Base-by-base conservation (phyloP, 1,140 invertebrate species). In the Aphelinus atriplicis region DNA sequence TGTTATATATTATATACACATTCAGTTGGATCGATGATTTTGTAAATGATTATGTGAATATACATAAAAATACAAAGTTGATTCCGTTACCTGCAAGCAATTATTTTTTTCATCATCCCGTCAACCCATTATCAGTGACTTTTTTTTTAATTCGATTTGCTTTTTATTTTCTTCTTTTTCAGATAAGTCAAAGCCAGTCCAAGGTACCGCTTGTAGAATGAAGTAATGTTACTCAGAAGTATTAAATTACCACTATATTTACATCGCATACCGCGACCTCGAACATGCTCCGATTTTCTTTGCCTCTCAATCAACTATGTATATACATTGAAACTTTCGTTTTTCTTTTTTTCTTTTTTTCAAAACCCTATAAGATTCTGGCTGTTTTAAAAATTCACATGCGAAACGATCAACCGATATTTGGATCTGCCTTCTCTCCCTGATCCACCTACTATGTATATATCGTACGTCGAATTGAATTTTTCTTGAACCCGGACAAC, bases 131-230 rank as follows among this genome's bases (percentile, higher is more conserved):
- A 53, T 53, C 4, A 53, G 9, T 53, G 51, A 4, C 4, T 50
- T 56, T n/a, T 55, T 65, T 74, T 74, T 68, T 55, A 68, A 50
- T 68, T 68, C 51, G 4, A 53, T 53, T 68, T 64, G 55, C 60
- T 42, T 65, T 69, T 71, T 58, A 51, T 73, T 70, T 58, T 71
- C 63, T 71, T 75, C 42, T 75, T 75, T 75, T 75, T 75, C 73
- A 75, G 68, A 75, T 46, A 26, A 26, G n/a, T 46, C 53, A 47
- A 60, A 58, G 56, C 67, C 62, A 75, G 62, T 51, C 48, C 68
- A 51, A 71, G 68, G 62, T 71, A 71, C 68, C 68, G 10, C 53
- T 66, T 66, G 42, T 58, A 50, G n/a, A 70, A 51, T 58, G 63
- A 71, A 75, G 73, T 75, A 71, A 66, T 42, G 67, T 65, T 71